A percentile compares a stretch with the other conserved stretches of the same genome.
Evolutionary conservation across 2,888 invertebrate species (phyloP).

Genomic region (Megamerina dolium): DNA sequence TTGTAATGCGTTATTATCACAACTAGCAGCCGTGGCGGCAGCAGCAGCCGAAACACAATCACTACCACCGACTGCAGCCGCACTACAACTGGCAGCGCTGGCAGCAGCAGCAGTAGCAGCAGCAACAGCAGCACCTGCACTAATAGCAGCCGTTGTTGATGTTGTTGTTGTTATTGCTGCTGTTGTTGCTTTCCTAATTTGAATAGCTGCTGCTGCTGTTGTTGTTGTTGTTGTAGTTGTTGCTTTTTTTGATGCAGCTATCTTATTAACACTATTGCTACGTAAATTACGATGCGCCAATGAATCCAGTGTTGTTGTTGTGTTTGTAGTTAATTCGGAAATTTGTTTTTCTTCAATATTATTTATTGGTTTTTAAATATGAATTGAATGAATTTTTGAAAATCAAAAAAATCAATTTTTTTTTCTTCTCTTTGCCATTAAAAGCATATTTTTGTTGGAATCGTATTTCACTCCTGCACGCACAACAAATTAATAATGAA

Average conservation of each 20-base stretch:
- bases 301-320: constrained; percentile 10
- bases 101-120: constrained; percentile 12
- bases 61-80: constrained; percentile 7
- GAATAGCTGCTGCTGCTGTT: constrained; percentile 6
- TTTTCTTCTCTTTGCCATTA: no score
- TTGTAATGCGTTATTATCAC: no score
- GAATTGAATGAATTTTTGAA: no score
- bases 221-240: constrained; percentile 9
- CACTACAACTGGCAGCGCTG: no score
- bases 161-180: constrained; percentile 13
- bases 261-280: no score
- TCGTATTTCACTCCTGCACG: no score
- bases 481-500: no score
- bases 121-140: constrained; percentile 11
- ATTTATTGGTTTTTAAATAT: no score
- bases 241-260: constrained; percentile 6
- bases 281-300: no score
- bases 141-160: constrained; percentile 8
- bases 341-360: constrained; percentile 4
- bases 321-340: constrained; percentile 1
- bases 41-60: not conserved
- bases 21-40: no score
- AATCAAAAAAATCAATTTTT: no score
- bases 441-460: no score
- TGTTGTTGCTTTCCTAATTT: constrained; percentile 12